These are phyloP conservation scores for Argya squamiceps DNA, from an alignment of 2,797 vertebrate genomes.

Conservation along the genomic window DNA sequence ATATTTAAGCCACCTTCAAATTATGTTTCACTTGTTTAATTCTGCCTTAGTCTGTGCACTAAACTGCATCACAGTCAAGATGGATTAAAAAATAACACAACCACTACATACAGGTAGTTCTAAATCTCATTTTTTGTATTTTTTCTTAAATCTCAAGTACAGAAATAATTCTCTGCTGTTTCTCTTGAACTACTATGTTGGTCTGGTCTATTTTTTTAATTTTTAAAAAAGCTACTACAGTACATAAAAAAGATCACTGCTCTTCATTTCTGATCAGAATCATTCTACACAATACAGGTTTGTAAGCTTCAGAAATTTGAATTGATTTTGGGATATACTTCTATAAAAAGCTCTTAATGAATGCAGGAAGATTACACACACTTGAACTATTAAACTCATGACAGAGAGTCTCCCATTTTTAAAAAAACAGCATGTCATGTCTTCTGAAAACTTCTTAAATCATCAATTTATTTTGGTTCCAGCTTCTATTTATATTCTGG, in stretches of 20 bases:
- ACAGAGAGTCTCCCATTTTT: background rate
- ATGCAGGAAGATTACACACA: background rate
- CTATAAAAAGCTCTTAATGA: background rate
- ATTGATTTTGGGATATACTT: background rate
- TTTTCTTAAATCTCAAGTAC: background rate
- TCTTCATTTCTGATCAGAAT: background rate
- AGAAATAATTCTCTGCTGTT: background rate
- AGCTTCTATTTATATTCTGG: background rate
- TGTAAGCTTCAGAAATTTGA: background rate
- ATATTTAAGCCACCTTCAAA: conserved; percentile 11
- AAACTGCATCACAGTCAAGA: background rate
- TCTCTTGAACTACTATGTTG: background rate
- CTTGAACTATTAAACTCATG: background rate
- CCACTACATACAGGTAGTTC: background rate
- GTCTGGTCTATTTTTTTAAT: background rate
- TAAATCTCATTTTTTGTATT: background rate
- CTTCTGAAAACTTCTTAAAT: background rate
- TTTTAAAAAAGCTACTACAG: background rate
- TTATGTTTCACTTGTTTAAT: conserved; percentile 4
- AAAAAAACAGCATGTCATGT: background rate
- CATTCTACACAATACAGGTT: background rate
- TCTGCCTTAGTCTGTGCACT: background rate
- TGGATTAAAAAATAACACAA: background rate
- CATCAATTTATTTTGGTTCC: background rate
- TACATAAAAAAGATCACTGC: background rate